These are phyloP conservation scores for Drosophila lini DNA, from an alignment of 1,140 invertebrate genomes.

Conservation along the genomic window DNA sequence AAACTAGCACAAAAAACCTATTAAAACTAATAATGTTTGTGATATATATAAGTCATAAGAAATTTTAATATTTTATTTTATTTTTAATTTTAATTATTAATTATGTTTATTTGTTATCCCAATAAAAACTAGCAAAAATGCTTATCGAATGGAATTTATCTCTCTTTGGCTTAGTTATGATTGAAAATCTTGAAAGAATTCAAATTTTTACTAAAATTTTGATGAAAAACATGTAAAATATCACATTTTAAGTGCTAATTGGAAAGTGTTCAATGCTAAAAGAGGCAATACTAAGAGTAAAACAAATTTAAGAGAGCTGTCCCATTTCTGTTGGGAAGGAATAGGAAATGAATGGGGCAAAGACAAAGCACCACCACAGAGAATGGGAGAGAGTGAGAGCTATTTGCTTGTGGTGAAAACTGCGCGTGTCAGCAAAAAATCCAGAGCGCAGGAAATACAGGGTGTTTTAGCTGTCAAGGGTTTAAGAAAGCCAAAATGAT, in stretches of 20 bases:
- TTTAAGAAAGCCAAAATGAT: not conserved
- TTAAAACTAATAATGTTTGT: not conserved
- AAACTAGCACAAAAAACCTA: too few species aligned
- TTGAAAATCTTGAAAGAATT: too few species aligned
- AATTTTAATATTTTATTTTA: not conserved
- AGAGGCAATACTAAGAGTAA: not conserved
- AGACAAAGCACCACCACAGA: constrained; percentile 23
- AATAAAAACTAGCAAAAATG: too few species aligned
- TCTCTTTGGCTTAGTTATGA: too few species aligned
- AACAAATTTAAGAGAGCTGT: not conserved
- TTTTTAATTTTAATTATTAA: too few species aligned
- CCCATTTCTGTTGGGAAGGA: not conserved
- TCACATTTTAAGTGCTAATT: not conserved
- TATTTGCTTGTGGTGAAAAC: constrained; percentile 50
- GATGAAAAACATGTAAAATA: not conserved
- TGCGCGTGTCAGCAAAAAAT: constrained; percentile 73
- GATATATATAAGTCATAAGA: not conserved
- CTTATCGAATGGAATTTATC: too few species aligned
- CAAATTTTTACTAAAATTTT: not conserved
- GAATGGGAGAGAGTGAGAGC: constrained; percentile 14
- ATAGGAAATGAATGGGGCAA: constrained; percentile 25
- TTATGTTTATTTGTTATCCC: too few species aligned
- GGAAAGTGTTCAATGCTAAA: not conserved
- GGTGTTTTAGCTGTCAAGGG: constrained; percentile 25
- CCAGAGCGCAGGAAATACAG: constrained; percentile 49